Evolutionary conservation across 2,797 vertebrate genomes (phyloP).

Genomic region (Esox lucius): DNA sequence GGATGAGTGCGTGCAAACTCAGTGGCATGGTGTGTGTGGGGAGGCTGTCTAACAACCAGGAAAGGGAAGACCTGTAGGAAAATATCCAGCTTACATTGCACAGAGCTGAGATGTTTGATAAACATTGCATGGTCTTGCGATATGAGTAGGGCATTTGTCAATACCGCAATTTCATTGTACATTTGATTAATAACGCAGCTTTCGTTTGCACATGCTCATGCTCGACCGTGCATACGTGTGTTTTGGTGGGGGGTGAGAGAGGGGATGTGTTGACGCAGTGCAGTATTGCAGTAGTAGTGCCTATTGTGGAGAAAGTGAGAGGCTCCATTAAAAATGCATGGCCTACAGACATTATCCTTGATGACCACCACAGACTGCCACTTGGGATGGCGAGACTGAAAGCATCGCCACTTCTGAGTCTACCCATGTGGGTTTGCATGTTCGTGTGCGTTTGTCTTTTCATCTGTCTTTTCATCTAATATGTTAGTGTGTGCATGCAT

Average conservation of each 20-base stretch:
- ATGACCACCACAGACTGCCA: conserved; percentile 60
- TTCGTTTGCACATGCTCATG: neutral
- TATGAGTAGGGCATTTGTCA: too few relatives aligned
- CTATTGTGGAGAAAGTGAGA: conserved; percentile 76
- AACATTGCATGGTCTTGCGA: too few relatives aligned
- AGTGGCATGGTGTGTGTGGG: too few relatives aligned
- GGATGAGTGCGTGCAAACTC: too few relatives aligned
- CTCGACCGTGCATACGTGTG: conserved; percentile 1
- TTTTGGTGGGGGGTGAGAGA: conserved; percentile 31
- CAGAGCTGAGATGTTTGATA: too few relatives aligned
- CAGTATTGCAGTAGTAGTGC: conserved; percentile 69
- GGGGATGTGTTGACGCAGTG: conserved; percentile 70
- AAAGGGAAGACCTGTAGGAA: too few relatives aligned
- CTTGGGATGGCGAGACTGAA: conserved; percentile 50
- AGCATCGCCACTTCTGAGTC: conserved; percentile 39
- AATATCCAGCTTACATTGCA: too few relatives aligned
- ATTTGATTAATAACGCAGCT: too few relatives aligned
- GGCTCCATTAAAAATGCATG: conserved; percentile 87
- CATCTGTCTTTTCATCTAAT: too few relatives aligned
- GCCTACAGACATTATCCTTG: conserved; percentile 67
- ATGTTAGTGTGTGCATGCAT: conserved; percentile 1
- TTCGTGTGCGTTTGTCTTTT: conserved; percentile 19
- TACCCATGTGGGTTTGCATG: conserved; percentile 18
- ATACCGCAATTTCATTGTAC: too few relatives aligned
- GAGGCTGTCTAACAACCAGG: too few relatives aligned